phyloP scores from a whole-genome alignment of 2,113 vertebrate genomes.

The Polypterus bichir region DNA sequence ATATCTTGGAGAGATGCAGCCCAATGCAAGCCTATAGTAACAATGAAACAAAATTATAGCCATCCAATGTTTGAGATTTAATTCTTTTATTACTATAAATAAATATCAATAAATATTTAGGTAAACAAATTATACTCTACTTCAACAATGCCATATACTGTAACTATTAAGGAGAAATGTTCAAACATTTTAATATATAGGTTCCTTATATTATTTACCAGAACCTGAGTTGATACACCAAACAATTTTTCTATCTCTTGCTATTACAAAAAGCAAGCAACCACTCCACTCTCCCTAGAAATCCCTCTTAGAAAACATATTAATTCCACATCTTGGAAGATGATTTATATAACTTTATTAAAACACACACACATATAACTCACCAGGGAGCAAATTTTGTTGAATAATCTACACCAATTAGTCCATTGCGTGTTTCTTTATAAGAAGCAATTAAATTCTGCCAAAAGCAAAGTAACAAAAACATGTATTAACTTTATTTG shows the following conservation, averaged over 20 bases:
- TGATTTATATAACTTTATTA: not conserved
- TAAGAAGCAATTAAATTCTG: conserved; percentile 60
- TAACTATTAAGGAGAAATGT: no score
- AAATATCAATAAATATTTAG: not conserved
- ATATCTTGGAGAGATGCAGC: conserved; percentile 61
- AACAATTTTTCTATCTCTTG: no score
- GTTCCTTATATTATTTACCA: no score
- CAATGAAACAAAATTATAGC: conserved; percentile 2
- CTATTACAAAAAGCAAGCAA: no score
- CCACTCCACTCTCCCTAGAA: no score
- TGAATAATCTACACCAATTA: conserved; percentile 59
- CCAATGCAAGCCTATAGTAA: conserved; percentile 54
- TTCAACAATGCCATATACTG: no score
- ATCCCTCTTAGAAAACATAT: no score
- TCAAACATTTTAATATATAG: no score
- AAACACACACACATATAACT: conserved; percentile 10
- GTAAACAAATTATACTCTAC: no score
- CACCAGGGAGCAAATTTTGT: conserved; percentile 68
- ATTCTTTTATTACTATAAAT: not conserved
- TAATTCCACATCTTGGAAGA: not conserved
- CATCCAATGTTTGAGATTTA: not conserved
- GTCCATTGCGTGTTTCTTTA: conserved; percentile 62
- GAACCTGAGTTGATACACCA: no score
- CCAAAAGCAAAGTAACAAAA: conserved; percentile 16
- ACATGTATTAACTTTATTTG: not conserved